These are phyloP conservation scores for Drosophila takahashii DNA, from an alignment of 1,140 invertebrate species.

Conservation along the genomic window DNA sequence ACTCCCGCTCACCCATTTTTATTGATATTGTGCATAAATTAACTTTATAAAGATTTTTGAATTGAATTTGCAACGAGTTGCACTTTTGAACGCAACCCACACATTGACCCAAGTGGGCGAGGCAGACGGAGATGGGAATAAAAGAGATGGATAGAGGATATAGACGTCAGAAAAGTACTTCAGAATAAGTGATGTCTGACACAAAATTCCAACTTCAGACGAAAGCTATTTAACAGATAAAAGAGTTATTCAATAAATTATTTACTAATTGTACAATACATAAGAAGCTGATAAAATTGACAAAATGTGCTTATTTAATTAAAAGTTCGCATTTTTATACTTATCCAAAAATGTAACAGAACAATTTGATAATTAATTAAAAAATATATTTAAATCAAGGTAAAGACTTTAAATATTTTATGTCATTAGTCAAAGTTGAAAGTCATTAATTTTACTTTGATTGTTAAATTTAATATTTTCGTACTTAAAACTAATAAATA, in stretches of 20 bases:
- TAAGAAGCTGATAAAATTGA: neutral
- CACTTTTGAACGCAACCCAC: slow-evolving; percentile 53
- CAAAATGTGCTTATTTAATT: no score
- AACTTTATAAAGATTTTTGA: slow-evolving; percentile 70
- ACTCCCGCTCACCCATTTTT: slow-evolving; percentile 31
- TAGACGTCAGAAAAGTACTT: slow-evolving; percentile 19
- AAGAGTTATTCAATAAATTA: no score
- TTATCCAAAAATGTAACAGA: no score
- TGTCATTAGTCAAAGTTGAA: no score
- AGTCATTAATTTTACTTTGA: no score
- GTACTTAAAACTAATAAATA: no score
- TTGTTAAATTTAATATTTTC: no score
- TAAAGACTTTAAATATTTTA: no score
- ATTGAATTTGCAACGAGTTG: slow-evolving; percentile 64
- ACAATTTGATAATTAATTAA: no score
- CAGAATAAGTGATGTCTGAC: slow-evolving; percentile 41
- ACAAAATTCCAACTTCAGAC: slow-evolving; percentile 32
- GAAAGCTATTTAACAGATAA: slow-evolving; percentile 10
- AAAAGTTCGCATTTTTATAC: no score
- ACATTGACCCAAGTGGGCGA: slow-evolving; percentile 5
- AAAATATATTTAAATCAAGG: no score
- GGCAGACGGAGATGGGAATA: neutral
- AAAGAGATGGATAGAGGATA: slow-evolving; percentile 6
- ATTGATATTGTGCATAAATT: slow-evolving; percentile 79
- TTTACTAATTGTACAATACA: no score